phyloP scores from a whole-genome alignment of 2,797 vertebrate genomes.

The Myoxocephalus aenaeus region DNA sequence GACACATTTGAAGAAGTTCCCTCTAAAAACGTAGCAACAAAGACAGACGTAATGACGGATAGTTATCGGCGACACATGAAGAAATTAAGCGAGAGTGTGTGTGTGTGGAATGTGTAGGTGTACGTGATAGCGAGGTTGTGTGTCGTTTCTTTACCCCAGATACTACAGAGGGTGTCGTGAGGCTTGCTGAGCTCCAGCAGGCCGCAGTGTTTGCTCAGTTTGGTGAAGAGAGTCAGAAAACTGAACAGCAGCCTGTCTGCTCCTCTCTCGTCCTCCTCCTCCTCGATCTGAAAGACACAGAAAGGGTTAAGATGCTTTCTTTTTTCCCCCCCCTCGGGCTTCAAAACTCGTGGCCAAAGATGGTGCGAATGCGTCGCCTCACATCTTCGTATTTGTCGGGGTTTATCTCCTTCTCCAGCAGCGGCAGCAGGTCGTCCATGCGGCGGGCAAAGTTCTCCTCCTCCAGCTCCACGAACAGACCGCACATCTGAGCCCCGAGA shows the following conservation, averaged over 20 bases:
- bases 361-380: constrained; percentile 55
- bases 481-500: constrained; percentile 90
- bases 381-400: constrained; percentile 89
- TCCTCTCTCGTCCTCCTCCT: constrained; percentile 92
- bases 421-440: constrained; percentile 85
- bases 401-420: constrained; percentile 89
- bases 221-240: constrained; percentile 90
- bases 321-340: background rate
- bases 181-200: constrained; percentile 86
- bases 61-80: no score
- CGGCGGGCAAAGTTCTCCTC: constrained; percentile 86
- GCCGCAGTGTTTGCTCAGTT: constrained; percentile 90
- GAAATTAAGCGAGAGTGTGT: background rate
- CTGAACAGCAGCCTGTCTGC: constrained; percentile 92
- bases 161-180: constrained; percentile 77
- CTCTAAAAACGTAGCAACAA: no score
- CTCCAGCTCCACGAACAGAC: constrained; percentile 93
- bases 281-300: constrained; percentile 84
- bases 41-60: no score
- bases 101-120: background rate
- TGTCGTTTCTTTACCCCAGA: constrained; percentile 87
- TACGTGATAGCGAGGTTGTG: background rate
- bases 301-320: background rate
- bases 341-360: background rate
- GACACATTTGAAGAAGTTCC: no score